Conservation (phyloP, 2,888 invertebrate species). For the Microctonus brassicae region DNA sequence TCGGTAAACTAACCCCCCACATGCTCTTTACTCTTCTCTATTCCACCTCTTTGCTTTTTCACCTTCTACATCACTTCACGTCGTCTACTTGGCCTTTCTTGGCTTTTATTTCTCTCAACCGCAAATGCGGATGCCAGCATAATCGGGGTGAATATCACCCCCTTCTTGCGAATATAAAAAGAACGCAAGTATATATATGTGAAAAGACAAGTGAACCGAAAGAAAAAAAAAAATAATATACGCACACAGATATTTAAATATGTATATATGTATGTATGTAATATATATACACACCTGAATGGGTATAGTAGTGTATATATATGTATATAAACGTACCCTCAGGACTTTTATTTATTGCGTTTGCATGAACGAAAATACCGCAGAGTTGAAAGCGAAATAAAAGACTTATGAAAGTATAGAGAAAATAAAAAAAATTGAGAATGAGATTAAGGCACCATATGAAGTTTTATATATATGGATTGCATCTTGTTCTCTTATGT, state of each 20-base stretch:
- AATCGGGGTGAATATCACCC: slow-evolving; percentile 5
- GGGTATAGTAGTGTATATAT: neutral
- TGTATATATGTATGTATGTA: too few relatives aligned
- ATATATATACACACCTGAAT: neutral
- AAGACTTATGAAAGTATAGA: neutral
- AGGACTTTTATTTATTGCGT: slow-evolving; percentile 31
- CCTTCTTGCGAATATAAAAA: neutral
- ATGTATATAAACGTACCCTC: neutral
- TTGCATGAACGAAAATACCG: neutral
- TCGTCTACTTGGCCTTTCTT: neutral
- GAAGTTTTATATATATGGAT: too few relatives aligned
- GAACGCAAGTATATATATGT: too few relatives aligned
- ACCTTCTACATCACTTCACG: neutral
- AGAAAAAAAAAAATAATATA: neutral
- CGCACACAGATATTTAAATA: too few relatives aligned
- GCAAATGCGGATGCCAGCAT: neutral
- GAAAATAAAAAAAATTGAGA: neutral
- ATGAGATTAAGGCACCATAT: too few relatives aligned
- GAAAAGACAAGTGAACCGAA: slow-evolving; percentile 14
- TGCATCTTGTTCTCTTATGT: too few relatives aligned
- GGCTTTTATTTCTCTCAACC: slow-evolving; percentile 1
- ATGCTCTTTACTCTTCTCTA: slow-evolving; percentile 24
- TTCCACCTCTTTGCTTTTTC: slow-evolving; percentile 1
- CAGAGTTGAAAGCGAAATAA: neutral
- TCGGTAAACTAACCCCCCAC: slow-evolving; percentile 8